These are phyloP conservation scores for Fringilla coelebs DNA, from an alignment of 2,797 vertebrate genomes.

Conservation along the genomic window DNA sequence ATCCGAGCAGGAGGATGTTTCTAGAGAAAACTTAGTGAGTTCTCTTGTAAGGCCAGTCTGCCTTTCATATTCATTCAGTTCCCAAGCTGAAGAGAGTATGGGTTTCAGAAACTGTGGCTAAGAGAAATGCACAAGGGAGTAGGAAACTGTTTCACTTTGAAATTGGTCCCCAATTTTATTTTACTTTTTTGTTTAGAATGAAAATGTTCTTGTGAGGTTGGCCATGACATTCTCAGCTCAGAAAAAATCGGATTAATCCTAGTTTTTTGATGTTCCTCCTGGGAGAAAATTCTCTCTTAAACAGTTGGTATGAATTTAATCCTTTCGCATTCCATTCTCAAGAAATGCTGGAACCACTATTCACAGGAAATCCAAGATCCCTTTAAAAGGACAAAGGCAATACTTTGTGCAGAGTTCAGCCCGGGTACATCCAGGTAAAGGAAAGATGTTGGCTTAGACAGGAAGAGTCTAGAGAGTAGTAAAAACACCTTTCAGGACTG, in stretches of 20 bases:
- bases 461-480: neutral
- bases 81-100: neutral
- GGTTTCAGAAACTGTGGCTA: neutral
- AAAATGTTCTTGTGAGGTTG: constrained; percentile 1
- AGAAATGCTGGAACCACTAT: neutral
- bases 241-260: constrained; percentile 24
- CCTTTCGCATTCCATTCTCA: neutral
- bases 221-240: neutral
- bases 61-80: neutral
- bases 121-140: neutral
- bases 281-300: constrained; percentile 19
- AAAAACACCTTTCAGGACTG: neutral
- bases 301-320: constrained; percentile 34
- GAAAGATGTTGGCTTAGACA: neutral
- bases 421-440: neutral
- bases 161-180: neutral
- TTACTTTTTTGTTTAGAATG: neutral
- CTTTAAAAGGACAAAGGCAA: neutral
- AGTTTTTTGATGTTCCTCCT: constrained; percentile 7
- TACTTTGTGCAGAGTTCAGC: neutral
- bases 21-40: neutral
- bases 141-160: neutral
- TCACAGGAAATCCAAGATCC: neutral
- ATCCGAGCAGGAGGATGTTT: neutral
- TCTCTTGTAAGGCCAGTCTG: neutral